Conservation (phyloP, 2,888 invertebrate genomes). For the Calephelis perditalis region DNA sequence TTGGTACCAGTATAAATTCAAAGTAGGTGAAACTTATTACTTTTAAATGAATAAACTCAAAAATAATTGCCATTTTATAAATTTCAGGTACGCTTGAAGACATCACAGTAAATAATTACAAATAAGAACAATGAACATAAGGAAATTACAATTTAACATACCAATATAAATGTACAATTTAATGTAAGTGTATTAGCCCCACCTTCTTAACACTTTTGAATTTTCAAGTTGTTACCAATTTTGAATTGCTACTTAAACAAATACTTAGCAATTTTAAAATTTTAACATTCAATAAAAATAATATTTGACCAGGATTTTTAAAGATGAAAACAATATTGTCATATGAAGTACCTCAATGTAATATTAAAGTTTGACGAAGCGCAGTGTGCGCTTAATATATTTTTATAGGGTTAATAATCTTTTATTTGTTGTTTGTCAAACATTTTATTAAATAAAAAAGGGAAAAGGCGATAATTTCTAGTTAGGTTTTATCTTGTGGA, state of each 20-base stretch:
- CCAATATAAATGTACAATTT: slow-evolving; percentile 57
- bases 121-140: slow-evolving; percentile 46
- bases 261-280: slow-evolving; percentile 3
- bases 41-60: slow-evolving; percentile 16
- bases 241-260: slow-evolving; percentile 15
- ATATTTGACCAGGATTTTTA: slow-evolving; percentile 9
- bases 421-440: slow-evolving; percentile 16
- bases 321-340: slow-evolving; percentile 11
- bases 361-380: slow-evolving; percentile 16
- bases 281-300: background rate
- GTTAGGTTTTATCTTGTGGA: background rate
- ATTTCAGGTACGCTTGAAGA: slow-evolving; percentile 67
- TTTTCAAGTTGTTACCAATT: slow-evolving; percentile 29
- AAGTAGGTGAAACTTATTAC: background rate
- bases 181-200: slow-evolving; percentile 48
- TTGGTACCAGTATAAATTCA: slow-evolving; percentile 52
- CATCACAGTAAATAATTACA: slow-evolving; percentile 42
- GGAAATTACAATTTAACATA: slow-evolving; percentile 47
- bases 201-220: slow-evolving; percentile 38
- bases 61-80: slow-evolving; percentile 18
- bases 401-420: slow-evolving; percentile 13
- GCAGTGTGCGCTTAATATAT: slow-evolving; percentile 13
- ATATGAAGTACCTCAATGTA: slow-evolving; percentile 18
- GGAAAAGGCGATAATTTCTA: background rate
- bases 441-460: slow-evolving; percentile 16